A percentile compares a stretch with the other conserved stretches of the same genome.
Conservation (phyloP, 2,797 vertebrate genomes). For the Uromys caudimaculatus region DNA sequence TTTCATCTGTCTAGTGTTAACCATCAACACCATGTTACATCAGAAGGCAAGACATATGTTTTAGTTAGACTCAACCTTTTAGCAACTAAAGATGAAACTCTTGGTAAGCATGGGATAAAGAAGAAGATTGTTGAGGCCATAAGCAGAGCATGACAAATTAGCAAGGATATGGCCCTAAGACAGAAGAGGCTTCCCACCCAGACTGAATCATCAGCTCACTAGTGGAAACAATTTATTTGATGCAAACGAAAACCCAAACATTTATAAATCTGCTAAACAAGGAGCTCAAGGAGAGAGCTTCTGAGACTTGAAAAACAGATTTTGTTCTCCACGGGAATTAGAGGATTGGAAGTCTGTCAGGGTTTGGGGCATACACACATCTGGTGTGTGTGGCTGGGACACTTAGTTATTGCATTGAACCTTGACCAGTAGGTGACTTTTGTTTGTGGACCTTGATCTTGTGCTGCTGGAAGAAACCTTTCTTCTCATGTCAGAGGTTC, state of each 20-base stretch:
- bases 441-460: conserved; percentile 12
- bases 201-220: conserved; percentile 65
- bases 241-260: conserved; percentile 62
- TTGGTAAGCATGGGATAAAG: conserved; percentile 72
- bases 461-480: not conserved
- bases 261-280: conserved; percentile 71
- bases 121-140: conserved; percentile 57
- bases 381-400: conserved; percentile 53
- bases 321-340: conserved; percentile 63
- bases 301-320: conserved; percentile 63
- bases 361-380: conserved; percentile 51
- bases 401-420: conserved; percentile 15
- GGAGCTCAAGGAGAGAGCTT: conserved; percentile 61
- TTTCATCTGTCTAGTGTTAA: not conserved
- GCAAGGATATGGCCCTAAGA: conserved; percentile 27
- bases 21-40: not conserved
- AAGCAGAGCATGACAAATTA: conserved; percentile 63
- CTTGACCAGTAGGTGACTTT: conserved; percentile 7
- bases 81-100: conserved; percentile 56
- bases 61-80: not conserved
- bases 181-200: conserved; percentile 59
- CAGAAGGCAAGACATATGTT: not conserved
- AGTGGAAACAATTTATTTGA: conserved; percentile 67
- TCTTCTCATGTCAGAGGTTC: not conserved
- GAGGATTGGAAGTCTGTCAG: conserved; percentile 58